These are phyloP conservation scores for Silurus glanis DNA, from an alignment of 2,113 vertebrate species.

Conservation along the genomic window DNA sequence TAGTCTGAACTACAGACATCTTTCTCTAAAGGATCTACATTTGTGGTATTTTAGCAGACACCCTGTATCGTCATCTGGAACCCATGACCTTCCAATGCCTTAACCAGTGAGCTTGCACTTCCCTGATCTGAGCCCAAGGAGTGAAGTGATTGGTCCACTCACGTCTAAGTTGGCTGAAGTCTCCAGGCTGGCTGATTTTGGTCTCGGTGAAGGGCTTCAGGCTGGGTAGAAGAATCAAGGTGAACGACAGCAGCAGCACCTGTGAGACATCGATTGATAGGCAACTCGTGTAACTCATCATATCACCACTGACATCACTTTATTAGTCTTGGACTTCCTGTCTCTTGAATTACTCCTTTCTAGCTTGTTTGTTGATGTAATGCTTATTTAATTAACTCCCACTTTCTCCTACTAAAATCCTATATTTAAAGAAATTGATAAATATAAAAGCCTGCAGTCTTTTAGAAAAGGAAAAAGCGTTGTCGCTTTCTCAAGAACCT, in stretches of 20 bases:
- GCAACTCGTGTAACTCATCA: background rate
- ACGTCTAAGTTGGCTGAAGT: constrained; percentile 87
- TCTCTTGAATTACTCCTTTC: background rate
- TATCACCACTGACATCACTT: background rate
- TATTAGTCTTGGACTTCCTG: background rate
- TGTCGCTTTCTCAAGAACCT: too few relatives aligned
- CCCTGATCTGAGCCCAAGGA: background rate
- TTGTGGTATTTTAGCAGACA: too few relatives aligned
- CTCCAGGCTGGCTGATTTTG: constrained; percentile 75
- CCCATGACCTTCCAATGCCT: too few relatives aligned
- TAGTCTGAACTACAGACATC: constrained; percentile 6
- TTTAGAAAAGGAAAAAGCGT: too few relatives aligned
- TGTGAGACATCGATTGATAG: constrained; percentile 56
- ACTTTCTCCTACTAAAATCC: background rate
- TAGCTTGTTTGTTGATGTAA: background rate
- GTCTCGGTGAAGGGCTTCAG: constrained; percentile 81
- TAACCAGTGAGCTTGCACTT: background rate
- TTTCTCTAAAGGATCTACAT: too few relatives aligned
- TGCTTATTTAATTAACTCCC: background rate
- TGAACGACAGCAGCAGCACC: constrained; percentile 90
- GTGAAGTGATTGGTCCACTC: constrained; percentile 55
- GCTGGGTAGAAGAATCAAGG: constrained; percentile 88
- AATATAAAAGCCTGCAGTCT: too few relatives aligned
- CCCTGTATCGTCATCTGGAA: too few relatives aligned
- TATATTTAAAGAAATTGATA: too few relatives aligned